Evolutionary conservation across 35 echinoderm and acorn worm genomes (phyloP), one percentile per base, ranked within the genome.

Genomic region (Heliocidaris erythrogramma): DNA sequence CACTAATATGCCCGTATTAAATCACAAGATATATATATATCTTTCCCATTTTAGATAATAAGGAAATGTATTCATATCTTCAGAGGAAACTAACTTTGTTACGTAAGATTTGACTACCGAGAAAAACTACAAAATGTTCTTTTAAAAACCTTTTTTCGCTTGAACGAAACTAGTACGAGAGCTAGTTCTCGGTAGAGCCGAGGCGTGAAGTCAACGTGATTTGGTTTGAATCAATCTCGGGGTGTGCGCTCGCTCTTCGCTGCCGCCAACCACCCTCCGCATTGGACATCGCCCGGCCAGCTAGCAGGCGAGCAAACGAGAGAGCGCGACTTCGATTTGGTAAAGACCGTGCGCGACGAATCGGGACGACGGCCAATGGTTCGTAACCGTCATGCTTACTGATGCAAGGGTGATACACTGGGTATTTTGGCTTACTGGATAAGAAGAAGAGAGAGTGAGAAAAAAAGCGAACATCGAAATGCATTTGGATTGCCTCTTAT

Each of bases 131-230:
- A 27, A n/a, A n/a, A 27, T 78, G 7, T 78, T 27, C 7, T 42
- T 78, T 78, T 7, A 78, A 56, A 78, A 78, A 27, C 18, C 5
- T 78, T 7, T 21, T n/a, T 78, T 18, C 27, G 21, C 65, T 78
- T 78, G 65, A n/a, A 78, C 17, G 21, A 78, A n/a, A n/a, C 65
- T 78, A 78, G 21, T 78, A 21, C 21, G 7, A 78, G 17, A n/a
- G 65, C 4, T 78, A 78, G 21, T 78, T 78, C 65, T 78, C 65
- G 27, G 21, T 24, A n/a, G 24, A 89, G 87, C 29, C 31, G 87
- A 89, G 87, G 87, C 32, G 87, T 89, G 31, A 89, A 89, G 87
- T 89, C 29, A 89, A 89, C 87, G 87, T 89, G 87, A 89, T 89
- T 89, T 89, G 87, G 87, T 16, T 89, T 16, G 87, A 89, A 89